phyloP scores from a whole-genome alignment of 2,797 vertebrate genomes.

The Parotocinclus haroldoi region DNA sequence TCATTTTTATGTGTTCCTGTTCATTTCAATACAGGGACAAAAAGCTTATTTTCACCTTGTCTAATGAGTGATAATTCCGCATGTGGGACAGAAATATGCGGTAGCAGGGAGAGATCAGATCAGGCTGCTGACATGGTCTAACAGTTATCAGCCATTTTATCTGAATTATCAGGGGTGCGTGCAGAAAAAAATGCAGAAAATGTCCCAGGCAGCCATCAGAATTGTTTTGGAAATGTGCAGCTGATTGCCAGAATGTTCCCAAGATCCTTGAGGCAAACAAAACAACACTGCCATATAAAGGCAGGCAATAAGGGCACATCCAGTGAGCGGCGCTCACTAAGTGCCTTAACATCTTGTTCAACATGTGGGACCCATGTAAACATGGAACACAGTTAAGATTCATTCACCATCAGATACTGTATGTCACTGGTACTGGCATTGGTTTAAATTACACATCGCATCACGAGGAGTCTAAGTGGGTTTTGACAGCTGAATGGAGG shows the following conservation, averaged over 20 bases:
- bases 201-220: constrained; percentile 40
- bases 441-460: constrained; percentile 26
- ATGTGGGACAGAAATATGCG: constrained; percentile 8
- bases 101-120: constrained; percentile 2
- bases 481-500: constrained; percentile 25
- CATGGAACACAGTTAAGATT: constrained; percentile 17
- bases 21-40: too few relatives aligned
- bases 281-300: constrained; percentile 67
- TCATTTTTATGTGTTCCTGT: too few relatives aligned
- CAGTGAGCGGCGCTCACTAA: constrained; percentile 15
- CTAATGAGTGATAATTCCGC: not conserved
- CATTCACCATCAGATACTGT: constrained; percentile 5
- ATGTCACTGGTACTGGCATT: constrained; percentile 11
- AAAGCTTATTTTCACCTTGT: not conserved
- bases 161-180: constrained; percentile 35
- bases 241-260: constrained; percentile 46
- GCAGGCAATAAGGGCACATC: constrained; percentile 44
- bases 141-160: constrained; percentile 41
- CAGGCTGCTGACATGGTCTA: constrained; percentile 4
- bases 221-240: constrained; percentile 55
- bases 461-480: constrained; percentile 14
- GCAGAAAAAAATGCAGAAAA: constrained; percentile 46
- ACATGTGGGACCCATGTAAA: constrained; percentile 20
- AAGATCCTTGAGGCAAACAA: constrained; percentile 52
- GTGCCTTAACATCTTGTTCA: constrained; percentile 17